These are phyloP conservation scores for Sinelater perroti DNA, from an alignment of 2,888 invertebrate genomes.

Conservation along the genomic window DNA sequence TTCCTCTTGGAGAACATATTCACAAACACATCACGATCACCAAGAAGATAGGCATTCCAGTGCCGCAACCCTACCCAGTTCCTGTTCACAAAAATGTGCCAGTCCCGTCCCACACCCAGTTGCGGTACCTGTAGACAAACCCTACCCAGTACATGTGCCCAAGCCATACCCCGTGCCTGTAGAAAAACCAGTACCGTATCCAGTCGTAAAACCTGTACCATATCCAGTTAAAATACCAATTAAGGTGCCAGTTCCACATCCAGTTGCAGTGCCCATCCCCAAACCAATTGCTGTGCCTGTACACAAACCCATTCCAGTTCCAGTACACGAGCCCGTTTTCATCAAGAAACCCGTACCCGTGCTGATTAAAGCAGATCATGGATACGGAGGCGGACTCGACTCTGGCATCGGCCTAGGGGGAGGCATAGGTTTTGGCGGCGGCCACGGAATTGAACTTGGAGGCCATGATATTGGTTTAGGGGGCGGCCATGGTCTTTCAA, in stretches of 20 bases:
- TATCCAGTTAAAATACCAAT: slow-evolving; percentile 59
- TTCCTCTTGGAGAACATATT: slow-evolving; percentile 31
- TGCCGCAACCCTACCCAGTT: slow-evolving; percentile 65
- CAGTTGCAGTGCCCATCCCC: slow-evolving; percentile 54
- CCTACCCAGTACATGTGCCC: slow-evolving; percentile 60
- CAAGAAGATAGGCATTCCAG: slow-evolving; percentile 62
- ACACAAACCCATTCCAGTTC: slow-evolving; percentile 62
- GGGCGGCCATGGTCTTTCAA: slow-evolving; percentile 32
- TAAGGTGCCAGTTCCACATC: slow-evolving; percentile 55
- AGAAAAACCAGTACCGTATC: slow-evolving; percentile 64
- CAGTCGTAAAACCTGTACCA: slow-evolving; percentile 65
- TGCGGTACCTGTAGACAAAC: slow-evolving; percentile 63
- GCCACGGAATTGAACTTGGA: slow-evolving; percentile 32
- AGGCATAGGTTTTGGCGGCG: slow-evolving; percentile 39
- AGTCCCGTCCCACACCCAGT: slow-evolving; percentile 60
- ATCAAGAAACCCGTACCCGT: slow-evolving; percentile 64
- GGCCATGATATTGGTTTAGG: slow-evolving; percentile 37
- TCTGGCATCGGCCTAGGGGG: slow-evolving; percentile 42
- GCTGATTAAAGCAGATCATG: slow-evolving; percentile 50
- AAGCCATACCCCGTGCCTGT: slow-evolving; percentile 64
- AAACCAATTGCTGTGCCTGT: slow-evolving; percentile 60
- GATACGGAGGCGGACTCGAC: slow-evolving; percentile 38
- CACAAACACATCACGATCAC: slow-evolving; percentile 57
- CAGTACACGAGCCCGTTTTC: slow-evolving; percentile 63
- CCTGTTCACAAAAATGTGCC: slow-evolving; percentile 63